Conservation (phyloP, 2,888 invertebrate species). For the Platycnemis pennipes region DNA sequence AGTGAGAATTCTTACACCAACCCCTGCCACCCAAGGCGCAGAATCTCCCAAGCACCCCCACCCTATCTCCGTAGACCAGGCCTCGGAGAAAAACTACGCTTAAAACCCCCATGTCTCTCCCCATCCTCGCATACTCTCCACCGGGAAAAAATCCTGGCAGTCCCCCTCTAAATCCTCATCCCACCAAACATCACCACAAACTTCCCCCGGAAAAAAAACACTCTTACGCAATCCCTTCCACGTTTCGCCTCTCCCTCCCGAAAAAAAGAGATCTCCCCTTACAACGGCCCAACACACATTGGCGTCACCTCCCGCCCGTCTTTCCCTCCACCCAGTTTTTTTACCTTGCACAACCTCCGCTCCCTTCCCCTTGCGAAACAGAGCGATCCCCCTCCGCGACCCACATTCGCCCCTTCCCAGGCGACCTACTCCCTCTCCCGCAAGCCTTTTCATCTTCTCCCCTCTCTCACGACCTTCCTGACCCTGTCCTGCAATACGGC, state of each 20-base stretch:
- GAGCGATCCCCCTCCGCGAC: conserved; percentile 28
- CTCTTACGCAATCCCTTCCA: conserved; percentile 35
- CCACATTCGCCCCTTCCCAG: conserved; percentile 7
- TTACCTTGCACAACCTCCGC: not conserved
- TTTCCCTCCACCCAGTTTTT: not conserved
- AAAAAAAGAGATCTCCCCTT: not conserved
- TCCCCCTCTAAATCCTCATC: too few relatives aligned
- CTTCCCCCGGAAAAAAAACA: not conserved
- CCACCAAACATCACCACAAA: not conserved
- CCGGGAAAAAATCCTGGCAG: not conserved
- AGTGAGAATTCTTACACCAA: not conserved
- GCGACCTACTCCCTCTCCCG: not conserved
- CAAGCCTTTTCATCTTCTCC: not conserved
- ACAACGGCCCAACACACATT: not conserved
- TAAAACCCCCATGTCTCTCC: not conserved
- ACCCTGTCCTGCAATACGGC: conserved; percentile 9
- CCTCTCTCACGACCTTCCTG: conserved; percentile 13
- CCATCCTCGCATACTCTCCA: not conserved
- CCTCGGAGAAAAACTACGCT: not conserved
- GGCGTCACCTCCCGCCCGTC: not conserved
- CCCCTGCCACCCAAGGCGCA: not conserved
- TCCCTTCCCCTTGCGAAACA: not conserved
- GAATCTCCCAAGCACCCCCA: not conserved
- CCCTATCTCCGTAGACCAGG: not conserved
- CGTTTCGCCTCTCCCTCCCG: not conserved